phyloP scores from a whole-genome alignment of 1,140 invertebrate species.

The Holcopasites calliopsidis region DNA sequence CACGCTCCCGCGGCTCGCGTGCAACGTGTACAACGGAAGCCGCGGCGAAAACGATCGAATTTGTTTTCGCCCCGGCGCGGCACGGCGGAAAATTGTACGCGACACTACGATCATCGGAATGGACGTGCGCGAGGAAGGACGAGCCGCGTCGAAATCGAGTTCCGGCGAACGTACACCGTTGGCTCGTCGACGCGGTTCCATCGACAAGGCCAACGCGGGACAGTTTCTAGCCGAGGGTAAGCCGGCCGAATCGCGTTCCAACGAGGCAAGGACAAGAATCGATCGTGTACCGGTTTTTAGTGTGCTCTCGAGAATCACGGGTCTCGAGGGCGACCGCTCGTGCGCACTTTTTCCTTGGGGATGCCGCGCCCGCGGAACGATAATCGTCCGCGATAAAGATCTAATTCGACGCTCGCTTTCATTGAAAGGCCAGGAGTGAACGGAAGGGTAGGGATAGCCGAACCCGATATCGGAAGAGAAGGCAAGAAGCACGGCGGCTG shows the following conservation, averaged over 20 bases:
- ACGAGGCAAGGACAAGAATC: neutral
- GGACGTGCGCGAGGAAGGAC: neutral
- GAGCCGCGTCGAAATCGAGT: neutral
- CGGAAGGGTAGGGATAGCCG: too few relatives aligned
- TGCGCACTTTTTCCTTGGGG: neutral
- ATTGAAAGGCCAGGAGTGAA: too few relatives aligned
- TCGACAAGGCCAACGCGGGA: too few relatives aligned
- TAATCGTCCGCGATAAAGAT: neutral
- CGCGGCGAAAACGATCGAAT: neutral
- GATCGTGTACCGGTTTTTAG: neutral
- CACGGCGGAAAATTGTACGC: neutral
- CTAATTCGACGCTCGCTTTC: neutral
- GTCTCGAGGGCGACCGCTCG: neutral
- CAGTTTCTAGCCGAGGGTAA: neutral
- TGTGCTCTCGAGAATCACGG: neutral
- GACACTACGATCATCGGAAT: too few relatives aligned
- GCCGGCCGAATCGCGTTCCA: neutral
- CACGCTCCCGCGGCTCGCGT: constrained; percentile 35
- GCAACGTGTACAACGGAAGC: neutral
- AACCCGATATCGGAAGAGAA: too few relatives aligned
- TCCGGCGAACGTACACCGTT: too few relatives aligned
- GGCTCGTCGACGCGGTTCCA: too few relatives aligned
- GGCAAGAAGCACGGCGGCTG: too few relatives aligned
- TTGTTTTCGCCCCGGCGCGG: neutral
- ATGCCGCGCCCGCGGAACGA: constrained; percentile 8